Evolutionary conservation across 1,140 invertebrate genomes (phyloP).

Genomic region (Aphis craccivora): DNA sequence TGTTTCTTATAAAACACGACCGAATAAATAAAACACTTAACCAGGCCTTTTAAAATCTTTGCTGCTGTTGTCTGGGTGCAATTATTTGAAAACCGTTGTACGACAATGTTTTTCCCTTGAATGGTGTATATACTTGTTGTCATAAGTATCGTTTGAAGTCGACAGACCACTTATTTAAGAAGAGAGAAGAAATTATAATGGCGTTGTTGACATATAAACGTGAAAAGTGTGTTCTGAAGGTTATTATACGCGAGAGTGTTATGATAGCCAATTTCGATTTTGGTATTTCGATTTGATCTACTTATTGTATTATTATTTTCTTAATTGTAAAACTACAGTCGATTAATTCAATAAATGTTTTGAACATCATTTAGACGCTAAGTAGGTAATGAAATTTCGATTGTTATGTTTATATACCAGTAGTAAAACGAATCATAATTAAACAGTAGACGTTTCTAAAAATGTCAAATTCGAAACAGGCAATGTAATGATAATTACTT

Average conservation of each 20-base stretch:
- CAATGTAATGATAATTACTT: not conserved
- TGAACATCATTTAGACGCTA: not conserved
- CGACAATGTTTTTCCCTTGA: not conserved
- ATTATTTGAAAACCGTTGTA: not conserved
- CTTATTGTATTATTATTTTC: not conserved
- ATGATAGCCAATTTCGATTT: not conserved
- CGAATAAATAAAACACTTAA: not conserved
- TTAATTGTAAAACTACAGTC: not conserved
- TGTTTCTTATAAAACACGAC: not conserved
- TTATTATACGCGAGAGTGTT: not conserved
- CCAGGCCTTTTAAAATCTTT: conserved; percentile 27
- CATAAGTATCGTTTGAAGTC: conserved; percentile 25
- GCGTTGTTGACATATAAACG: not conserved
- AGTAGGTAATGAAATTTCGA: not conserved
- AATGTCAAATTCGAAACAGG: not conserved
- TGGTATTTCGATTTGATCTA: not conserved
- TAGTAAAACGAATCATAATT: not conserved
- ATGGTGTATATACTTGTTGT: not conserved
- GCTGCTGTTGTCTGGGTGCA: not conserved
- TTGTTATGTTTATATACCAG: not conserved
- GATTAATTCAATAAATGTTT: not conserved
- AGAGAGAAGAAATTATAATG: conserved; percentile 22
- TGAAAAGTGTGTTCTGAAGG: not conserved
- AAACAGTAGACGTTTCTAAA: not conserved
- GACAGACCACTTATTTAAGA: not conserved